Percentiles rank a stretch among this genome's conserved stretches.
phyloP scores from a whole-genome alignment of 2,113 vertebrate genomes.

The Podarcis cretensis region DNA sequence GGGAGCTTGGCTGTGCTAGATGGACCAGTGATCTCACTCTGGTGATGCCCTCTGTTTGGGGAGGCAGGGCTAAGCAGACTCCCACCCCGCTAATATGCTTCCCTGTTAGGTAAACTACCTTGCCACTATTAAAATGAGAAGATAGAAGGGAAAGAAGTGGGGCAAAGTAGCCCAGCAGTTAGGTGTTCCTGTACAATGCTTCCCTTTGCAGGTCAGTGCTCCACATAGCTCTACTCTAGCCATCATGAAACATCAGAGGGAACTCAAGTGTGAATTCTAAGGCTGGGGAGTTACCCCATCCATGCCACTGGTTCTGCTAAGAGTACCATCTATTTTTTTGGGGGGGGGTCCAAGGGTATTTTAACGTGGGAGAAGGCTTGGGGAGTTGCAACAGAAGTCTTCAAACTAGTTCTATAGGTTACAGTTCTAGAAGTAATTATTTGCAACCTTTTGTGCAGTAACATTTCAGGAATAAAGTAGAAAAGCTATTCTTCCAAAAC shows the following conservation, averaged over 20 bases:
- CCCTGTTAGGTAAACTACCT: neutral
- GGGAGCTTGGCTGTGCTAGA: neutral
- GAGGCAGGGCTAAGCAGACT: neutral
- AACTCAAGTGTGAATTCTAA: neutral
- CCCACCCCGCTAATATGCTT: neutral
- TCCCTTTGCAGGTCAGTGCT: neutral
- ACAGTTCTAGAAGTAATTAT: neutral
- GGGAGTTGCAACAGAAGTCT: neutral
- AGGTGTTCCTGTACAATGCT: neutral
- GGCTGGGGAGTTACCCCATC: neutral
- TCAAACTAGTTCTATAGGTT: neutral
- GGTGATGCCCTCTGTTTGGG: neutral
- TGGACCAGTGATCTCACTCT: neutral
- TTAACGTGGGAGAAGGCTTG: neutral
- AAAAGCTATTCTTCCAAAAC: slow-evolving; percentile 39
- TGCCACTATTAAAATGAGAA: neutral
- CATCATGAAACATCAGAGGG: neutral
- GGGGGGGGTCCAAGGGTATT: neutral
- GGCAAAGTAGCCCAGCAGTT: too few relatives aligned
- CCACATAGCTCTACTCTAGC: neutral
- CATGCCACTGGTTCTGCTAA: neutral
- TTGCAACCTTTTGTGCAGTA: neutral
- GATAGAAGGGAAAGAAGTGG: neutral
- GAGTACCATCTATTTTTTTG: neutral
- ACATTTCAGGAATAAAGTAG: neutral